These are phyloP conservation scores for Panagrolaimus sp. DNA, from an alignment of 1,140 invertebrate genomes.

Conservation along the genomic window DNA sequence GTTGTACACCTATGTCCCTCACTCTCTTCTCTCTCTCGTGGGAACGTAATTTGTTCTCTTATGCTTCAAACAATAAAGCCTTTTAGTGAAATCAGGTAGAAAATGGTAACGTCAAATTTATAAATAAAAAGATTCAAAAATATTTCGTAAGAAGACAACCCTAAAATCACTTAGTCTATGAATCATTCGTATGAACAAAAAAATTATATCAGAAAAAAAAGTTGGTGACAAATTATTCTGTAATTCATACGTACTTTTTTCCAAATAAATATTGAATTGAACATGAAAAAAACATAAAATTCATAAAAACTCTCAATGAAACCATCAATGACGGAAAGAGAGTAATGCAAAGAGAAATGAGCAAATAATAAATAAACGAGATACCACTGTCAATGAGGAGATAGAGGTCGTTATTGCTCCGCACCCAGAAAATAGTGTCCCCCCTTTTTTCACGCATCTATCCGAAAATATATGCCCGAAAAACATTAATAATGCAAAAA, in stretches of 20 bases:
- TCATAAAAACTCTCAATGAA: conserved; percentile 8
- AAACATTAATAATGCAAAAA: not conserved
- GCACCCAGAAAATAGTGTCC: not conserved
- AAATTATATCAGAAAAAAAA: not conserved
- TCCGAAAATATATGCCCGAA: conserved; percentile 8
- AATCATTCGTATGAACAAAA: not conserved
- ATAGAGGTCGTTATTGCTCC: not conserved
- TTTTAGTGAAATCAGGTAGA: conserved; percentile 2
- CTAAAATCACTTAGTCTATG: not conserved
- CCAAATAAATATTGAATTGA: too few species aligned
- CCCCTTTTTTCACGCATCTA: not conserved
- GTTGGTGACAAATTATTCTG: not conserved
- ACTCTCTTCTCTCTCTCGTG: conserved; percentile 1
- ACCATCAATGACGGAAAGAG: not conserved
- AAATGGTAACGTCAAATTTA: not conserved
- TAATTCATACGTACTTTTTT: not conserved
- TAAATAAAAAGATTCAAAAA: too few species aligned
- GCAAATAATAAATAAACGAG: conserved; percentile 16
- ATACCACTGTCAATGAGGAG: conserved; percentile 5
- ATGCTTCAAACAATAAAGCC: not conserved
- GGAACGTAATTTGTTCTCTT: conserved; percentile 8
- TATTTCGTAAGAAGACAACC: too few species aligned
- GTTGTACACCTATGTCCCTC: conserved; percentile 1
- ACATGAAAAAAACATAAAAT: not conserved
- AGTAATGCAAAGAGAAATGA: conserved; percentile 10